These are phyloP conservation scores for Pachliopta kotzebuea DNA, from an alignment of 2,888 invertebrate genomes.

Conservation along the genomic window DNA sequence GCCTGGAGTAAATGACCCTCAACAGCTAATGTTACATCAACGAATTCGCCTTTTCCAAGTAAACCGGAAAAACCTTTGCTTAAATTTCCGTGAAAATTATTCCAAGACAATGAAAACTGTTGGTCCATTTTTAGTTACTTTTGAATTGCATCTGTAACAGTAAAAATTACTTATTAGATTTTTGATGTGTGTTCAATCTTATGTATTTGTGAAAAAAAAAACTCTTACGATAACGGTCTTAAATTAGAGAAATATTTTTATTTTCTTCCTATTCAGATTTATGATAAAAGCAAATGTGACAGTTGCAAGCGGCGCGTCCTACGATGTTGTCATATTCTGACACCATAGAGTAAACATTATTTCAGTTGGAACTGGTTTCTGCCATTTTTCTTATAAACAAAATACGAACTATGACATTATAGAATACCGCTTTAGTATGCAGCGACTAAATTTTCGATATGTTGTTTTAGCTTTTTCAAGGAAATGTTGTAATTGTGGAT, in stretches of 20 bases:
- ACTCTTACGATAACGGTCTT: slow-evolving; percentile 31
- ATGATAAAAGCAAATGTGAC: slow-evolving; percentile 37
- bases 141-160: slow-evolving; percentile 51
- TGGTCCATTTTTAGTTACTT: slow-evolving; percentile 79
- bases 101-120: slow-evolving; percentile 87
- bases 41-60: slow-evolving; percentile 80
- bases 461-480: too few relatives aligned
- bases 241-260: slow-evolving; percentile 21
- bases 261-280: slow-evolving; percentile 33
- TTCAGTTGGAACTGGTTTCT: not conserved
- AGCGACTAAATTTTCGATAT: too few relatives aligned
- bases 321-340: slow-evolving; percentile 32
- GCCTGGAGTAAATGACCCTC: slow-evolving; percentile 85
- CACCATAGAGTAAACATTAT: slow-evolving; percentile 4
- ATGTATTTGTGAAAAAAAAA: not conserved
- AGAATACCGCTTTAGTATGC: too few relatives aligned
- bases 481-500: too few relatives aligned
- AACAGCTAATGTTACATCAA: slow-evolving; percentile 82
- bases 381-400: not conserved
- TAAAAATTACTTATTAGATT: slow-evolving; percentile 40
- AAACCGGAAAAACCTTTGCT: slow-evolving; percentile 83
- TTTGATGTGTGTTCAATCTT: slow-evolving; percentile 28
- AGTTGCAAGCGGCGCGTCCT: slow-evolving; percentile 41
- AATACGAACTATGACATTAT: too few relatives aligned
- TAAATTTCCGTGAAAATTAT: slow-evolving; percentile 86